Conservation (phyloP, 2,113 vertebrate species). For the Recurvirostra avosetta region DNA sequence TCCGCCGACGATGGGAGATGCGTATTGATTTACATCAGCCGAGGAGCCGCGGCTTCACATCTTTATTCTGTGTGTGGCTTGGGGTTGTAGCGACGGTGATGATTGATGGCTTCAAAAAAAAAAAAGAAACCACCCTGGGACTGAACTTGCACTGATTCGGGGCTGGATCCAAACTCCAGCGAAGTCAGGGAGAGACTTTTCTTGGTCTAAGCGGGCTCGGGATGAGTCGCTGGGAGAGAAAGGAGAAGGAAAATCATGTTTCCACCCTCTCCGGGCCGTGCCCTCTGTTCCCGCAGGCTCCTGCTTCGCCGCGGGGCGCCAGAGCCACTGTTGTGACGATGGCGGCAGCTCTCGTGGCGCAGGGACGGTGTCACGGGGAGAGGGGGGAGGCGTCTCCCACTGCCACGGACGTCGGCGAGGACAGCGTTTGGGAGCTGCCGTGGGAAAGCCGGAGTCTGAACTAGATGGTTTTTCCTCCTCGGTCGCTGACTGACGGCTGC, state of each 20-base stretch:
- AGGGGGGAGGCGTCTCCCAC: accelerated
- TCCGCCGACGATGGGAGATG: neutral
- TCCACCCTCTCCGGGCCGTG: neutral
- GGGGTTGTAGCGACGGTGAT: neutral
- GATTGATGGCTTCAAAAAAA: neutral
- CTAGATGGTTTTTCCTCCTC: neutral
- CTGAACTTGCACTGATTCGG: neutral
- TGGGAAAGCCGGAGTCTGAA: neutral
- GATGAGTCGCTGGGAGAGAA: neutral
- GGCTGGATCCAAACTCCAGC: neutral
- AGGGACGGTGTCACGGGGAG: accelerated
- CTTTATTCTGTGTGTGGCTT: neutral
- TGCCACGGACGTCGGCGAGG: neutral
- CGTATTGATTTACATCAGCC: neutral
- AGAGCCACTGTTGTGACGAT: accelerated
- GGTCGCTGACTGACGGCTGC: neutral
- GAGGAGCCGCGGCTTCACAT: neutral
- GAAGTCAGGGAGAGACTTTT: neutral
- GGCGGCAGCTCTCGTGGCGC: accelerated
- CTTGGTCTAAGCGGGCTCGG: neutral
- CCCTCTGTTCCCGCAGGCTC: neutral
- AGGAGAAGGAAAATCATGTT: neutral
- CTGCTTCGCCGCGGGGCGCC: accelerated
- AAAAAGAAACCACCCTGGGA: neutral
- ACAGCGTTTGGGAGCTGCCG: accelerated